Evolutionary conservation across 2,113 vertebrate species (phyloP).

Genomic region (Tragelaphus scriptus): DNA sequence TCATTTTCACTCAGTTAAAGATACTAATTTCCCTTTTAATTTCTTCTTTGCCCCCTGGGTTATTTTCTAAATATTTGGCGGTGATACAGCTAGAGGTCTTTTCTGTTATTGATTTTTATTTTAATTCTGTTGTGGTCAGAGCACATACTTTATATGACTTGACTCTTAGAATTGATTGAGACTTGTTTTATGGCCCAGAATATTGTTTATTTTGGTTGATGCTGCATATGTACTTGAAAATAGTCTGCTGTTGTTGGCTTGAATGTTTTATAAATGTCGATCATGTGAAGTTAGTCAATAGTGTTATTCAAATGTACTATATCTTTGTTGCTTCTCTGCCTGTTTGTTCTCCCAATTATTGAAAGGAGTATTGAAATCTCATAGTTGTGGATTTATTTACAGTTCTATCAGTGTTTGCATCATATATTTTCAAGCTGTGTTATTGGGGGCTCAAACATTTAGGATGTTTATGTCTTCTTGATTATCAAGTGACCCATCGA

Average conservation of each 20-base stretch:
- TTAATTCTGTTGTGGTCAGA: background rate
- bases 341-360: background rate
- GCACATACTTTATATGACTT: background rate
- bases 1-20: background rate
- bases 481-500: background rate
- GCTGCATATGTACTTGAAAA: background rate
- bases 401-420: background rate
- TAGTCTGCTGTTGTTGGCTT: background rate
- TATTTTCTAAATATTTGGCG: background rate
- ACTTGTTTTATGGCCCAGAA: background rate
- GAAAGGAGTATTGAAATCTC: background rate
- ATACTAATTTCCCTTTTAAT: background rate
- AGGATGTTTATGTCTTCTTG: background rate
- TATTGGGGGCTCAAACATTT: background rate
- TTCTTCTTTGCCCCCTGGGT: background rate
- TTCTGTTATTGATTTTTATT: background rate
- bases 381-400: background rate
- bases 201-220: background rate
- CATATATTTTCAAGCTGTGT: background rate
- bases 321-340: background rate
- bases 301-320: background rate
- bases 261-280: background rate
- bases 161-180: background rate
- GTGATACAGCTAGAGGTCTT: background rate
- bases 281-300: background rate